Evolutionary conservation across 2,797 vertebrate species (phyloP).

Genomic region (Coregonus sp.): DNA sequence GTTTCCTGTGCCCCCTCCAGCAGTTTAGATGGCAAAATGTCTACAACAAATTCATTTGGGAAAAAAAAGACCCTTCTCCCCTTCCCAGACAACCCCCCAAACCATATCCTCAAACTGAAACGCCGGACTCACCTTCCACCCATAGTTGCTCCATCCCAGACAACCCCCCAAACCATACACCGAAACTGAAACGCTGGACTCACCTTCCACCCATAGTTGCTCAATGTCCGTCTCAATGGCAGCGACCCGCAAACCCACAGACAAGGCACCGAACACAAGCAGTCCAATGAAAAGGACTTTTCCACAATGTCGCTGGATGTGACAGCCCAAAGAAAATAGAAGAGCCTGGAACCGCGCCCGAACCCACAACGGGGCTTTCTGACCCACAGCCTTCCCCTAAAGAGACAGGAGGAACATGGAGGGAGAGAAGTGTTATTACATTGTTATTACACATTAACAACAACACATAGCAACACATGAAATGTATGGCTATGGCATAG

Average conservation of each 20-base stretch:
- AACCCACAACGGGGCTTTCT: constrained; percentile 91
- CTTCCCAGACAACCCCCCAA: background rate
- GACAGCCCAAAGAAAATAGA: constrained; percentile 94
- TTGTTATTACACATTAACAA: background rate
- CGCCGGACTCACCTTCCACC: constrained; percentile 91
- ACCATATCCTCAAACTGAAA: background rate
- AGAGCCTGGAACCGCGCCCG: constrained; percentile 93
- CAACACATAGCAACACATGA: background rate
- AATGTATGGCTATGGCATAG: background rate
- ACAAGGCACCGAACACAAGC: constrained; percentile 92
- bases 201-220: constrained; percentile 98
- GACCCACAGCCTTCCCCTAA: constrained; percentile 88
- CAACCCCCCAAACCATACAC: background rate
- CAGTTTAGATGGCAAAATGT: constrained; percentile 25
- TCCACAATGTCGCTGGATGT: constrained; percentile 97
- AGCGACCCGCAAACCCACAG: constrained; percentile 91
- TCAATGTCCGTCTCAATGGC: constrained; percentile 97
- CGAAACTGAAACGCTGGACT: constrained; percentile 55
- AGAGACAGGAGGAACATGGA: constrained; percentile 32
- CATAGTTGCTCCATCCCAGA: constrained; percentile 84
- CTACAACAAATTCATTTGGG: constrained; percentile 28
- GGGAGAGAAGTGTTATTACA: constrained; percentile 42
- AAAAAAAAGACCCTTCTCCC: background rate
- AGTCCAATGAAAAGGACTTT: constrained; percentile 97
- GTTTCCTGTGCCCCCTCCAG: background rate